These are phyloP conservation scores for Cydia strobilella DNA, from an alignment of 1,140 invertebrate genomes.

Conservation along the genomic window DNA sequence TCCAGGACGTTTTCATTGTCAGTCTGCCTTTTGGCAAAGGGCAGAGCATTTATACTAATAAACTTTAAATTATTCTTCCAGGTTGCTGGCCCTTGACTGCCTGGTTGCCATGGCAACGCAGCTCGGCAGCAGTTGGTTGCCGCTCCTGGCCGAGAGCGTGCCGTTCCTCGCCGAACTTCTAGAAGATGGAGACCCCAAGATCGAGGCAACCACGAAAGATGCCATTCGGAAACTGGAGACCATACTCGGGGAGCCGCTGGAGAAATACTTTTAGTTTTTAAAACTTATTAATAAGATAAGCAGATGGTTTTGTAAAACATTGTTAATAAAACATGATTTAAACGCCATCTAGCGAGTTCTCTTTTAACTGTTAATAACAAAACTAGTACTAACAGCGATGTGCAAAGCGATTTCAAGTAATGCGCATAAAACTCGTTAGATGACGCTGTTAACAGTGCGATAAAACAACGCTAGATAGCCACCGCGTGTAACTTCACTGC, in stretches of 20 bases:
- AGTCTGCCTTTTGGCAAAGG: too few species aligned
- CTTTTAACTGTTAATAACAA: neutral
- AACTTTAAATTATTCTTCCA: conserved; percentile 43
- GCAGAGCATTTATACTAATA: too few species aligned
- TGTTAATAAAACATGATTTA: neutral
- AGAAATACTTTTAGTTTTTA: conserved; percentile 87
- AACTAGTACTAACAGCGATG: neutral
- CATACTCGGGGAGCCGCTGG: conserved; percentile 90
- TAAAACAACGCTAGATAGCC: neutral
- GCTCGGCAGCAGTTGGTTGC: conserved; percentile 90
- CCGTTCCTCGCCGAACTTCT: conserved; percentile 91
- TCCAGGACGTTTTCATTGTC: too few species aligned
- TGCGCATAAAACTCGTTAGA: neutral
- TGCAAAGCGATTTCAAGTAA: neutral
- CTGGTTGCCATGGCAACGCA: conserved; percentile 87
- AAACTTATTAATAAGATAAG: neutral
- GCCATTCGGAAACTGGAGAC: conserved; percentile 89
- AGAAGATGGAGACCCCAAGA: conserved; percentile 89
- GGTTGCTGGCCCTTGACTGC: conserved; percentile 80
- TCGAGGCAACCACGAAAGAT: conserved; percentile 88
- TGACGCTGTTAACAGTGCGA: neutral
- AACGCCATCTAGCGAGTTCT: neutral
- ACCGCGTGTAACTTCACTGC: neutral
- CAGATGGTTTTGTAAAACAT: neutral
- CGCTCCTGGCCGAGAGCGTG: conserved; percentile 90